phyloP scores from a whole-genome alignment of 2,888 invertebrate genomes.

The Liodrosophila aerea region DNA sequence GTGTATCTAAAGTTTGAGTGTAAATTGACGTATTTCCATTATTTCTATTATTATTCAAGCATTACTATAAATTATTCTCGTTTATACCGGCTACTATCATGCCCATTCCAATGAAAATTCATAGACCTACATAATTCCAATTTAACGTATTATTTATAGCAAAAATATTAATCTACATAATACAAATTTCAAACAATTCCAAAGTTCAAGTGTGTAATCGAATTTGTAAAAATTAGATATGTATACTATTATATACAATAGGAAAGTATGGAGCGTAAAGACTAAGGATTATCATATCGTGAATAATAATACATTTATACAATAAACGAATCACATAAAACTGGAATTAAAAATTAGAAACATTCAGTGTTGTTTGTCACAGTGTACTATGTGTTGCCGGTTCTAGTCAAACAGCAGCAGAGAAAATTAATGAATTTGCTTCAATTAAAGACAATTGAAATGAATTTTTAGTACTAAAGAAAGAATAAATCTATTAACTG shows the following conservation, averaged over 20 bases:
- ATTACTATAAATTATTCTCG: too few species aligned
- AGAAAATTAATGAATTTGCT: constrained; percentile 33
- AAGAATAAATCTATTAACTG: constrained; percentile 39
- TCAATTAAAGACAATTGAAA: constrained; percentile 64
- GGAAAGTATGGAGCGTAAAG: constrained; percentile 44
- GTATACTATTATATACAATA: constrained; percentile 37
- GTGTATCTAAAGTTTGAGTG: background rate
- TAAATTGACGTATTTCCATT: background rate
- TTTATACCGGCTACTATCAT: too few species aligned
- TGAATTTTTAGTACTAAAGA: constrained; percentile 49
- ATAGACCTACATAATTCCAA: too few species aligned
- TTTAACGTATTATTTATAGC: too few species aligned
- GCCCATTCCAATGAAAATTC: too few species aligned
- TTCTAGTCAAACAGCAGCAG: background rate
- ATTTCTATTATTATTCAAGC: constrained; percentile 1
- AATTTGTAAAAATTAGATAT: constrained; percentile 22
- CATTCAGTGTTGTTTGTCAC: constrained; percentile 25
- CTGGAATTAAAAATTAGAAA: constrained; percentile 65
- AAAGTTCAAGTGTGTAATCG: background rate
- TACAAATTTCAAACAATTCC: too few species aligned
- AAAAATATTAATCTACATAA: too few species aligned
- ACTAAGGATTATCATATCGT: constrained; percentile 31
- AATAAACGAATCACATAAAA: constrained; percentile 56
- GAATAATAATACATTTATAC: constrained; percentile 19
- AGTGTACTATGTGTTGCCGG: constrained; percentile 20